These are phyloP conservation scores for Congeria kusceri DNA, from an alignment of 2,888 invertebrate genomes.

Conservation along the genomic window DNA sequence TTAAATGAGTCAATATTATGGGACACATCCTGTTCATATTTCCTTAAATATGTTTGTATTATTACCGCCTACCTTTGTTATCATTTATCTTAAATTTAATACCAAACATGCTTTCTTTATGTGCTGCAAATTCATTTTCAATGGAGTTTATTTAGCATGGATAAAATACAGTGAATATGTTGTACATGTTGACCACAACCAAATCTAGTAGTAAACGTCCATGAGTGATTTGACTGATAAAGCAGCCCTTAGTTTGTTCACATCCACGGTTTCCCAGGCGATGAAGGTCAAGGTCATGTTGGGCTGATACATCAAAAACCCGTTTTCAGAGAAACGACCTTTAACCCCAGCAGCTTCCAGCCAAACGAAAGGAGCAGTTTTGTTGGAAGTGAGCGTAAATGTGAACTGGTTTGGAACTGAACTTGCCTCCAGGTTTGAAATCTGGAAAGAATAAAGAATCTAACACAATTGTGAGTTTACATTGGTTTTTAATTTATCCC, in stretches of 20 bases:
- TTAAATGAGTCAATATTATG: too few relatives aligned
- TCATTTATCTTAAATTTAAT: too few relatives aligned
- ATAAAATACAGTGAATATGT: too few relatives aligned
- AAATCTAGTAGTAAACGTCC: constrained; percentile 66
- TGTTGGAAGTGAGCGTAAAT: constrained; percentile 72
- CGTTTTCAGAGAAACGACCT: constrained; percentile 92
- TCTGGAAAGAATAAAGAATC: constrained; percentile 56
- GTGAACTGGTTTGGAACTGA: constrained; percentile 50
- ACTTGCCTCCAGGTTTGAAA: constrained; percentile 64
- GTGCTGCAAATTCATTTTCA: too few relatives aligned
- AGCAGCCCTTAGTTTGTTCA: constrained; percentile 43
- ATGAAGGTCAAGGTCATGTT: constrained; percentile 67
- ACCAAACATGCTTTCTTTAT: too few relatives aligned
- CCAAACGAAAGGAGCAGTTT: constrained; percentile 84
- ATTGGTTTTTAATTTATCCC: too few relatives aligned
- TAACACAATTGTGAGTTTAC: too few relatives aligned
- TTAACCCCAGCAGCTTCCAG: constrained; percentile 78
- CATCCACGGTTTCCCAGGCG: constrained; percentile 67
- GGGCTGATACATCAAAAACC: constrained; percentile 87
- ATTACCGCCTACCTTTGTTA: too few relatives aligned
- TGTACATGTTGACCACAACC: background rate
- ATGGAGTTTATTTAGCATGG: too few relatives aligned
- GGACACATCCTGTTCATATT: too few relatives aligned
- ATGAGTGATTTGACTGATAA: constrained; percentile 71
- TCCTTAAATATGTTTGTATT: too few relatives aligned